A percentile compares a stretch with the other conserved stretches of the same genome.
Conservation (phyloP, 2,113 vertebrate species). For the Coreoperca whiteheadi region DNA sequence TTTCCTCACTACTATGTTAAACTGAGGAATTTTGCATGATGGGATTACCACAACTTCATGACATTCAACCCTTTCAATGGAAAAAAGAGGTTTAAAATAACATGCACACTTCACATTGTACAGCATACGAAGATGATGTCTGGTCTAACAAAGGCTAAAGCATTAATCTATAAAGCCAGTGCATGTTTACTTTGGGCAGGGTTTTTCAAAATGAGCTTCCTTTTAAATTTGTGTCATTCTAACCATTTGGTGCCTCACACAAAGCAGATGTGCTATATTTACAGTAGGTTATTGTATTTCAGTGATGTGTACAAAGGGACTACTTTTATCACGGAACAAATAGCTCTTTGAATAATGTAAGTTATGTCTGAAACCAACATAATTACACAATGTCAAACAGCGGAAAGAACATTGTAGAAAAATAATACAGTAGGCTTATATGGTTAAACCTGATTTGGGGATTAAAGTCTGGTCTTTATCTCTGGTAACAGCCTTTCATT, state of each 20-base stretch:
- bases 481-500: neutral
- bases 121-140: neutral
- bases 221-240: conserved; percentile 28
- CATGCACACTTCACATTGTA: neutral
- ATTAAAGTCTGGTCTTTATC: neutral
- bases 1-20: neutral
- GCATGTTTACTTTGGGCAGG: conserved; percentile 29
- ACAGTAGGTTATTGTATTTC: conserved; percentile 20
- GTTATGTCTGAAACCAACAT: conserved; percentile 5
- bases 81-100: neutral
- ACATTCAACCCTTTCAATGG: neutral
- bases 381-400: conserved; percentile 7
- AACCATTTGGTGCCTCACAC: conserved; percentile 3
- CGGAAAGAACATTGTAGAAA: conserved; percentile 8
- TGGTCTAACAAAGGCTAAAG: neutral
- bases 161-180: neutral
- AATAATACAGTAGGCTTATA: conserved; percentile 1
- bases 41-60: neutral
- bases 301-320: neutral
- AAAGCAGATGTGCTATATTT: conserved; percentile 22
- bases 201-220: conserved; percentile 36
- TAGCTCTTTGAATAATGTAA: neutral
- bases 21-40: neutral
- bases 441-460: neutral
- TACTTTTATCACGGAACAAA: conserved; percentile 37